Conservation (phyloP, 2,113 vertebrate species). For the Toxotes jaculatrix region DNA sequence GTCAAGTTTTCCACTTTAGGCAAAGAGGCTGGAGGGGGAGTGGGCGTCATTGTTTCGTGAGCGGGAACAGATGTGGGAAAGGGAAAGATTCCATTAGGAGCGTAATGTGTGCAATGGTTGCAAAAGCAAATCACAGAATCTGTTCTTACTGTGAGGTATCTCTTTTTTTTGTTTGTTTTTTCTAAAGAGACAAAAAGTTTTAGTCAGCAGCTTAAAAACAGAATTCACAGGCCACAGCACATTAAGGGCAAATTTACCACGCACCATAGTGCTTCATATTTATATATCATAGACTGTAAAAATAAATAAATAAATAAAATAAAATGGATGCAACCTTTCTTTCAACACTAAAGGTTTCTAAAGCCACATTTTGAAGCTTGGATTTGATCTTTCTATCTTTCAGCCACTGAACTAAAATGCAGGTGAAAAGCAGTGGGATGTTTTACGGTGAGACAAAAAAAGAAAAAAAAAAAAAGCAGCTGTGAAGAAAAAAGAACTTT, state of each 20-base stretch:
- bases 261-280: constrained; percentile 3
- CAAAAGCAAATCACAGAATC: constrained; percentile 69
- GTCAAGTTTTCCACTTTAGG: constrained; percentile 96
- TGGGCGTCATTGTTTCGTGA: constrained; percentile 48
- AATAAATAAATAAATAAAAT: neutral
- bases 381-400: neutral
- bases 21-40: constrained; percentile 88
- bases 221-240: neutral
- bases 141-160: constrained; percentile 20
- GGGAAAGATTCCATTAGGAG: constrained; percentile 76
- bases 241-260: constrained; percentile 30
- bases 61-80: constrained; percentile 32
- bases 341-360: neutral
- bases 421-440: neutral
- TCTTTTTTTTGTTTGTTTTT: neutral
- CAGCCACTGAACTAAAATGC: neutral
- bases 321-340: neutral
- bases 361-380: neutral
- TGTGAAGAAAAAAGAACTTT: no score
- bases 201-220: neutral
- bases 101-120: constrained; percentile 76
- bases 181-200: neutral
- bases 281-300: neutral
- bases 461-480: no score
- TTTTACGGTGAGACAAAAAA: neutral